Percentiles rank a stretch among this genome's conserved stretches.
phyloP scores from a whole-genome alignment of 1,140 invertebrate species.

The Drosophila ananassae region DNA sequence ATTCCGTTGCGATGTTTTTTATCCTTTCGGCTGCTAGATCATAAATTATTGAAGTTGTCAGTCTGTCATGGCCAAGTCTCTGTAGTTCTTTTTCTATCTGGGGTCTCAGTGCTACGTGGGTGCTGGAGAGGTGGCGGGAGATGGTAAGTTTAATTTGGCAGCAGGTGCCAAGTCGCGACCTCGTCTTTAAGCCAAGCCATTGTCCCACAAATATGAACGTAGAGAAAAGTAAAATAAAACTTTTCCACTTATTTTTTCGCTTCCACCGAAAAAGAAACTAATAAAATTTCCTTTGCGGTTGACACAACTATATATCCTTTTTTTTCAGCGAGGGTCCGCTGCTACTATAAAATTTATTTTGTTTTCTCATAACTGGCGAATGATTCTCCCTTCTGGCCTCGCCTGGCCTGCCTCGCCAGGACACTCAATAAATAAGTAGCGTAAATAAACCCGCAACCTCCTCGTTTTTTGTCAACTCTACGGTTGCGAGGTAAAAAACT shows the following conservation, averaged over 20 bases:
- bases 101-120: slow-evolving; percentile 7
- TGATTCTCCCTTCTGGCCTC: slow-evolving; percentile 34
- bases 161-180: slow-evolving; percentile 67
- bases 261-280: slow-evolving; percentile 32
- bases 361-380: slow-evolving; percentile 71
- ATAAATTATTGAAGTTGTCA: slow-evolving; percentile 79
- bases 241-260: slow-evolving; percentile 78
- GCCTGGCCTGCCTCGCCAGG: slow-evolving; percentile 1
- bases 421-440: slow-evolving; percentile 77
- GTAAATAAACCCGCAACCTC: slow-evolving; percentile 54
- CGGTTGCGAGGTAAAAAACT: slow-evolving; percentile 37
- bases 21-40: slow-evolving; percentile 39
- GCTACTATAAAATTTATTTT: slow-evolving; percentile 75
- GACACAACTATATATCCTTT: slow-evolving; percentile 44
- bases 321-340: slow-evolving; percentile 7
- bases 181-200: slow-evolving; percentile 54
- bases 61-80: slow-evolving; percentile 71
- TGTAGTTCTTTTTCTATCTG: slow-evolving; percentile 1
- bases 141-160: slow-evolving; percentile 70
- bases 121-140: too few species aligned
- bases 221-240: slow-evolving; percentile 61
- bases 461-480: slow-evolving; percentile 17
- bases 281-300: slow-evolving; percentile 57
- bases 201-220: slow-evolving; percentile 32
- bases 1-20: slow-evolving; percentile 57